Evolutionary conservation across 1,140 invertebrate genomes (phyloP), one percentile per base, ranked within the genome.

Genomic region (Onthophagus taurus): DNA sequence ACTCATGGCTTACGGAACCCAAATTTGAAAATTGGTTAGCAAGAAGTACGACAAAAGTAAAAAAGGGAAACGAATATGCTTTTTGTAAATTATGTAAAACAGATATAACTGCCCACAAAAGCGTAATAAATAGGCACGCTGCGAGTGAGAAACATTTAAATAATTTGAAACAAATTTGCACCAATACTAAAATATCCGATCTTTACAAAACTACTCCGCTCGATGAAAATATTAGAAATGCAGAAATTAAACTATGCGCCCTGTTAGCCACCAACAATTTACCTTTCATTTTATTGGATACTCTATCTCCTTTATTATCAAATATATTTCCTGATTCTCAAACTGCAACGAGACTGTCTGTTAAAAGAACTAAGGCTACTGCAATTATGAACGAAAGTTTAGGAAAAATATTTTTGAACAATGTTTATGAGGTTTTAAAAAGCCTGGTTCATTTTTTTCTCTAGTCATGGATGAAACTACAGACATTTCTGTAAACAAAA

Each of bases 241-340:
- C 48, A 23, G 49, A 50, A 39, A 9, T 50, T 21, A 50, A 44
- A 47, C 29, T 50, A 33, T n/a, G 16, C 41, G 49, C 21, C 9
- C 9, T 42, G 23, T 19, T 47, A 18, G 39, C 39, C 9, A 23
- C 26, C 9, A 50, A 47, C 34, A 50, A 50, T 43, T 29, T 47
- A 21, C 44, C 44, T 31, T 42, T 50, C 33, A 9, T n/a, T 11
- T 46, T 50, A 14, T 38, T 47, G 44, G 44, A 50, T 36, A 38
- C 24, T 6, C 30, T 50, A 16, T n/a, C 1, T 21, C 31, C 44
- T 11, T 21, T 50, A 12, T 47, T 26, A 26, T 17, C 11, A 13
- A 13, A 43, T 30, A 37, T 48, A 19, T 48, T 48, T 36, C 29
- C 33, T 11, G 47, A 48, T 33, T 44, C 42, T 6, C 14, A 44